Base-by-base conservation (phyloP, 2,888 invertebrate species). In the Eustalomyia histrio region DNA sequence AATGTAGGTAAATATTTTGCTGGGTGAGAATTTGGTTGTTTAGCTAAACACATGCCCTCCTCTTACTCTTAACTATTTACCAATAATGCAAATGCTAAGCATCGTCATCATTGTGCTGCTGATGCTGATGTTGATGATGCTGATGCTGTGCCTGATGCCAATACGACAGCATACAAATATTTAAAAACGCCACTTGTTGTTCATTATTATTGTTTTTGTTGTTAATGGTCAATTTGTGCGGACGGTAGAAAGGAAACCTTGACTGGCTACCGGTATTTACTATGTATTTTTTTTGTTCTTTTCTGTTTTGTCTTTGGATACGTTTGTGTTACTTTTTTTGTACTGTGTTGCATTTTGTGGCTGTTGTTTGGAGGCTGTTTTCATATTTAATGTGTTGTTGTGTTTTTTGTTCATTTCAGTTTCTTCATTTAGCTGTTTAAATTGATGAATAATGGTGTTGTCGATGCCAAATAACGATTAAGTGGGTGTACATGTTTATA, bases 181-280 rank as follows among this genome's bases (percentile, higher is more conserved):
- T 67, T 61, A 67, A 78, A 81, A 78, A 67, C 81, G 69, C 78
- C 81, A 78, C 73, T 76, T 76, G 73, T 67, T 71, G 53, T 35
- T 67, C 35, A 39, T 68, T 47, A 12, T 69, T 58, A 29, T 69
- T 76, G 10, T 17, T 60, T 14, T 33, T 64, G 63, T 64, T 67
- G 73, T 73, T 52, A 69, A 74, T 58, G 63, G 68, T 52, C 43
- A 68, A n/a, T 47, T 64, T 47, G 39, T 24, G 8, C 67, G 69
- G 43, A 52, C 58, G 47, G 43, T 58, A 43, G 60, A n/a, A 35
- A 33, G 18, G 12, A 55, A 72, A 75, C 71, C 73, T 81, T 73
- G 65, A 57, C 81, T 74, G 69, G 78, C 81, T 81, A 81, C 81
- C 65, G 81, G 81, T 81, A 71, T 81, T 81, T 69, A 68, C 55